Base-by-base conservation (phyloP, 2,113 vertebrate genomes). In the Anoplopoma fimbria region DNA sequence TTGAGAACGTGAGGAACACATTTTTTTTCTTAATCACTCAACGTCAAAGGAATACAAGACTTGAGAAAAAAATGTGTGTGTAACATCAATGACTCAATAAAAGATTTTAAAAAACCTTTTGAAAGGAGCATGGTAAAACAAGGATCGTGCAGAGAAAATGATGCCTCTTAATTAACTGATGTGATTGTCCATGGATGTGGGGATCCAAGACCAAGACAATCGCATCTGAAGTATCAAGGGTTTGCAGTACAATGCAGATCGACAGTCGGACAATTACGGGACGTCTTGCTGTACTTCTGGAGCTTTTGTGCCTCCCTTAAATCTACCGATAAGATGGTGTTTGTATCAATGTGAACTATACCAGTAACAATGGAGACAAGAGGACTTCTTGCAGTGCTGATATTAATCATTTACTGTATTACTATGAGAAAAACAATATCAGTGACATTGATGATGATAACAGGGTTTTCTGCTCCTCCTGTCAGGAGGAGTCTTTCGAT, bases 401-500 rank as follows among this genome's bases (percentile, higher is more conserved):
- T 94, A 92, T 88, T 92, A 93, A 93, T 91, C 80, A 93, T 89
- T 94, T 89, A 89, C 90, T 92, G 91, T 94, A 93, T 91, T 86
- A 91, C 74, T 88, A 93, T 91, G 90, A 93, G 69, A 93, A 93
- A 91, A 90, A 86, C 83, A 88, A 91, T 87, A 93, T 92, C 85
- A 92, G 86, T 93, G 88, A 92, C 90, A 92, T 93, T 87, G 90
- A 90, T 92, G 91, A 95, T 92, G 92, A 95, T 92, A 93, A 96
- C 95, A 96, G 95, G 95, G 95, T 96, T 95, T 88, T 89, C 73
- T 63, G 57, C 91, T 93, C 87, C 90, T 92, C 84, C 67, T 76
- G 68, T 83, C 68, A 57, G 79, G 84, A 85, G 93, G 86, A 79
- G 69, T 58, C 61, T 91, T 88, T 89, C 14, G 1, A 53, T 77